A percentile compares a stretch with the other conserved stretches of the same genome.
These are phyloP conservation scores for Hoplias malabaricus DNA, from an alignment of 2,113 vertebrate genomes.

Conservation along the genomic window DNA sequence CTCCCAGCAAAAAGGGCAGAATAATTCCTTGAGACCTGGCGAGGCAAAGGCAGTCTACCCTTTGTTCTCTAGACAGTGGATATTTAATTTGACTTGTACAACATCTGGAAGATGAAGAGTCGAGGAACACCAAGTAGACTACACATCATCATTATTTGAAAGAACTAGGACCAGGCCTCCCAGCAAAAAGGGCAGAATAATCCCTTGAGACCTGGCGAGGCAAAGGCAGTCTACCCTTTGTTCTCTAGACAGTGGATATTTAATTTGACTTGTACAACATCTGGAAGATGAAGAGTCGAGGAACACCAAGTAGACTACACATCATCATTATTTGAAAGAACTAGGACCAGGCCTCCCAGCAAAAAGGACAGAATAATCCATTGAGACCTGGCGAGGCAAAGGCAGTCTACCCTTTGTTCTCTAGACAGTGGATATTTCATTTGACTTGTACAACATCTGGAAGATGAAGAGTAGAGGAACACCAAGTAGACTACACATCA, in stretches of 20 bases:
- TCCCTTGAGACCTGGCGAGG: background rate
- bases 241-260: background rate
- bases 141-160: background rate
- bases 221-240: background rate
- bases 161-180: background rate
- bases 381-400: background rate
- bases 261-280: background rate
- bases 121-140: too few species aligned
- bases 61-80: background rate
- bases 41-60: background rate
- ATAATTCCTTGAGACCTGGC: background rate
- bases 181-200: background rate
- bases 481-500: background rate
- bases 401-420: background rate
- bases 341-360: background rate
- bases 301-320: too few species aligned
- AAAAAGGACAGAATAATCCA: background rate
- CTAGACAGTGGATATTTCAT: background rate
- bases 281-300: background rate
- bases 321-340: background rate
- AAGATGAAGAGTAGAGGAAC: background rate
- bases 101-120: background rate
- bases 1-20: background rate
- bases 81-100: background rate
- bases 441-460: background rate